These are phyloP conservation scores for Oscheius myriophilus DNA, from an alignment of 2,888 invertebrate species.

Conservation along the genomic window DNA sequence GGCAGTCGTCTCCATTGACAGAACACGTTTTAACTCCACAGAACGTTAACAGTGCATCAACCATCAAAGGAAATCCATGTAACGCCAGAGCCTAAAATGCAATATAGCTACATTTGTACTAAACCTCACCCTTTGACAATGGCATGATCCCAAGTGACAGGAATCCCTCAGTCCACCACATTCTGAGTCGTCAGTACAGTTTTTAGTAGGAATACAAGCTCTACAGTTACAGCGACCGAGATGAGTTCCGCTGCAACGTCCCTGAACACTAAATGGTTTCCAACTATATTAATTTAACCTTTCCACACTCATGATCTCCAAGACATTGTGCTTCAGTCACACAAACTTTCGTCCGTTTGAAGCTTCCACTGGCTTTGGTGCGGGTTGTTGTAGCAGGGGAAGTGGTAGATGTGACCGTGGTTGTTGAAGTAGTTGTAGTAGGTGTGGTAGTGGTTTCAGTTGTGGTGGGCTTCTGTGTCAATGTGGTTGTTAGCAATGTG, in stretches of 20 bases:
- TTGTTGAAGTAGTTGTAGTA: not conserved
- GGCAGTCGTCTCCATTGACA: constrained; percentile 23
- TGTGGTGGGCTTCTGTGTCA: too few species aligned
- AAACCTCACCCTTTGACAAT: constrained; percentile 22
- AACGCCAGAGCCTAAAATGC: constrained; percentile 15
- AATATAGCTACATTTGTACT: not conserved
- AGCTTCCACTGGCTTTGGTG: not conserved
- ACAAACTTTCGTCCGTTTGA: constrained; percentile 16
- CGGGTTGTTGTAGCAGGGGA: constrained; percentile 9
- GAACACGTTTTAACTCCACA: constrained; percentile 27
- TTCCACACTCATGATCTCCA: constrained; percentile 21
- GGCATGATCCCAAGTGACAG: constrained; percentile 22
- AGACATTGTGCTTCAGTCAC: constrained; percentile 18
- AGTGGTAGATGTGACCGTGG: not conserved
- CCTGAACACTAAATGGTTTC: not conserved
- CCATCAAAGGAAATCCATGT: constrained; percentile 28
- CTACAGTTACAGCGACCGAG: constrained; percentile 26
- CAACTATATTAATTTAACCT: not conserved
- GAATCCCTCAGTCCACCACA: constrained; percentile 25
- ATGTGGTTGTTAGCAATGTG: too few species aligned
- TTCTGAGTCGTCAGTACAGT: constrained; percentile 17
- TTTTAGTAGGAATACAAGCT: constrained; percentile 16
- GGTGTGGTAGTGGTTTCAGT: constrained; percentile 7
- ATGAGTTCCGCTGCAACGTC: constrained; percentile 19
- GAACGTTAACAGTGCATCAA: constrained; percentile 23